Conservation (phyloP, 2,888 invertebrate species). For the Sclerodermus sp. region DNA sequence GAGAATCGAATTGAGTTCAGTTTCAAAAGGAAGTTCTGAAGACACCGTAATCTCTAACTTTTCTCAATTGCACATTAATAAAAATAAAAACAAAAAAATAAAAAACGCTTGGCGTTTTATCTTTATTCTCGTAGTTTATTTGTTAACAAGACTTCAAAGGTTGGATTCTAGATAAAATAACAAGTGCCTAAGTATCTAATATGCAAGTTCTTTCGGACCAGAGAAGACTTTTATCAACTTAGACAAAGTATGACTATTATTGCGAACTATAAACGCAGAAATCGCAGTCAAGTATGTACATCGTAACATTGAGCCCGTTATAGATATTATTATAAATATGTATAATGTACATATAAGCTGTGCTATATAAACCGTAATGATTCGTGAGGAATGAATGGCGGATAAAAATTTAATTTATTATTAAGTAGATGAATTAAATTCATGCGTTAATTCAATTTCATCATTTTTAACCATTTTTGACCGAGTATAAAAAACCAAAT, state of each 20-base stretch:
- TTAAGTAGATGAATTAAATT: too few species aligned
- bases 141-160: conserved; percentile 32
- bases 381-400: conserved; percentile 27
- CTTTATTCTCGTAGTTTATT: too few species aligned
- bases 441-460: too few species aligned
- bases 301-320: conserved; percentile 19
- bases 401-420: conserved; percentile 6
- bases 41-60: too few species aligned
- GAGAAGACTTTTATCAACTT: conserved; percentile 54
- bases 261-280: conserved; percentile 26
- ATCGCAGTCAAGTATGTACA: conserved; percentile 24
- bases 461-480: too few species aligned
- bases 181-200: conserved; percentile 58
- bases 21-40: too few species aligned
- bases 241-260: conserved; percentile 43
- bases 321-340: conserved; percentile 21
- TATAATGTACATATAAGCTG: conserved; percentile 24
- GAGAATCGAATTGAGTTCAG: too few species aligned
- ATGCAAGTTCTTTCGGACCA: conserved; percentile 56
- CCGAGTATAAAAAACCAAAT: too few species aligned
- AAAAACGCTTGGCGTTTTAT: too few species aligned
- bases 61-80: too few species aligned
- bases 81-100: too few species aligned
- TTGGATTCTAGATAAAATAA: conserved; percentile 50
- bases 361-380: conserved; percentile 15